A percentile compares a stretch with the other conserved stretches of the same genome.
phyloP scores from a whole-genome alignment of 2,113 vertebrate species.

The Pygoscelis antarcticus region DNA sequence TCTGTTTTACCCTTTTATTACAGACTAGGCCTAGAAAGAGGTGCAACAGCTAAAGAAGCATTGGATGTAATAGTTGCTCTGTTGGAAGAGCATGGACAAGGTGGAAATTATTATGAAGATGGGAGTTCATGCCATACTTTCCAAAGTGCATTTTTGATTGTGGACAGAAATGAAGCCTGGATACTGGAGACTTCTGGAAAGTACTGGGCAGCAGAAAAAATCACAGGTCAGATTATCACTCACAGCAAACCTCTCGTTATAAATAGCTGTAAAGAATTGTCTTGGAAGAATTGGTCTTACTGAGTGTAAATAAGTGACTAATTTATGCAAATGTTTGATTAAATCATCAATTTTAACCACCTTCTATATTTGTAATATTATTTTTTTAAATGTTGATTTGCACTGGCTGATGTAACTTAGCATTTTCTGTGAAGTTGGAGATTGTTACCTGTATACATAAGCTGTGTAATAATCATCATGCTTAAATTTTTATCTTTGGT shows the following conservation, averaged over 20 bases:
- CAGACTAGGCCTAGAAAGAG: slow-evolving; percentile 83
- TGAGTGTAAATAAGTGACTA: not conserved
- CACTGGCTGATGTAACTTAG: not conserved
- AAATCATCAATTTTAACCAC: not conserved
- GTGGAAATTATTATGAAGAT: slow-evolving; percentile 82
- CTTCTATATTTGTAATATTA: not conserved
- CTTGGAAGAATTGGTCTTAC: not conserved
- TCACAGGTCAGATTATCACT: slow-evolving; percentile 73
- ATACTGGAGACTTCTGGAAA: slow-evolving; percentile 80
- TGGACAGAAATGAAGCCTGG: slow-evolving; percentile 81
- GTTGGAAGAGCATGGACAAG: slow-evolving; percentile 80
- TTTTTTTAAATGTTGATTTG: not conserved
- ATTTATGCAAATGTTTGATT: not conserved
- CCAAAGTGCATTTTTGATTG: slow-evolving; percentile 79
- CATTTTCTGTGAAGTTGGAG: not conserved
- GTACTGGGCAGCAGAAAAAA: slow-evolving; percentile 82
- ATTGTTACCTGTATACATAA: not conserved
- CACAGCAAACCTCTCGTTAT: not conserved
- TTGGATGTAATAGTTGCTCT: slow-evolving; percentile 78
- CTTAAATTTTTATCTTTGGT: not conserved
- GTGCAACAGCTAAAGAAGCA: slow-evolving; percentile 78
- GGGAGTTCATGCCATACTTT: slow-evolving; percentile 72
- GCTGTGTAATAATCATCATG: not conserved
- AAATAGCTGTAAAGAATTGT: not conserved
- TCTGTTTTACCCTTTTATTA: not conserved